phyloP scores from a whole-genome alignment of 2,888 invertebrate genomes.

The Willowsia nigromaculata region DNA sequence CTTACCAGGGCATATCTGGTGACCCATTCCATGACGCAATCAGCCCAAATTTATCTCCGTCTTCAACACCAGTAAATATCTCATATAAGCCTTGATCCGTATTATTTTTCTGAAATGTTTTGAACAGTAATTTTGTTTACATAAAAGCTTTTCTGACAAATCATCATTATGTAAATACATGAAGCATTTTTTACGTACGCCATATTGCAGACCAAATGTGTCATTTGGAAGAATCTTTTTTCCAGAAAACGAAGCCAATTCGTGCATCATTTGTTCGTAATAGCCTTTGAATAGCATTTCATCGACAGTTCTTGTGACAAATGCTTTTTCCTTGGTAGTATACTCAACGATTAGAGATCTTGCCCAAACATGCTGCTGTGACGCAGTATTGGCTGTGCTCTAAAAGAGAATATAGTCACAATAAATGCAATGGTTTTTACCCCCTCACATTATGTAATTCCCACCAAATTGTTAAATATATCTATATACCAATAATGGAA shows the following conservation, averaged over 20 bases:
- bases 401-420: conserved; percentile 28
- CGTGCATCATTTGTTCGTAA: conserved; percentile 68
- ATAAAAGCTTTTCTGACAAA: conserved; percentile 6
- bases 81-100: conserved; percentile 75
- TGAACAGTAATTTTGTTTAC: too few species aligned
- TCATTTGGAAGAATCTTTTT: conserved; percentile 72
- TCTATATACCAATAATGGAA: conserved; percentile 74
- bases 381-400: conserved; percentile 59
- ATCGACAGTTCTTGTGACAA: conserved; percentile 85
- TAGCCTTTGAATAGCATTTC: conserved; percentile 88
- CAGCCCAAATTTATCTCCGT: conserved; percentile 71
- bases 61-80: conserved; percentile 70
- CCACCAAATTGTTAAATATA: not conserved
- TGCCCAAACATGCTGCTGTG: not conserved
- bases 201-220: conserved; percentile 76
- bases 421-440: too few species aligned
- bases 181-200: conserved; percentile 65
- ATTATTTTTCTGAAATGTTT: conserved; percentile 73
- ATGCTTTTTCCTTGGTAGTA: conserved; percentile 79
- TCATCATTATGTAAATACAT: too few species aligned
- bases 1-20: conserved; percentile 68
- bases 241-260: conserved; percentile 65
- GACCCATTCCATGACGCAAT: conserved; percentile 75
- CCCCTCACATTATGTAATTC: too few species aligned
- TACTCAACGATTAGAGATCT: conserved; percentile 56